A percentile compares a stretch with the other conserved stretches of the same genome.
Conservation (phyloP, 1,140 invertebrate genomes). For the Papilio machaon region DNA sequence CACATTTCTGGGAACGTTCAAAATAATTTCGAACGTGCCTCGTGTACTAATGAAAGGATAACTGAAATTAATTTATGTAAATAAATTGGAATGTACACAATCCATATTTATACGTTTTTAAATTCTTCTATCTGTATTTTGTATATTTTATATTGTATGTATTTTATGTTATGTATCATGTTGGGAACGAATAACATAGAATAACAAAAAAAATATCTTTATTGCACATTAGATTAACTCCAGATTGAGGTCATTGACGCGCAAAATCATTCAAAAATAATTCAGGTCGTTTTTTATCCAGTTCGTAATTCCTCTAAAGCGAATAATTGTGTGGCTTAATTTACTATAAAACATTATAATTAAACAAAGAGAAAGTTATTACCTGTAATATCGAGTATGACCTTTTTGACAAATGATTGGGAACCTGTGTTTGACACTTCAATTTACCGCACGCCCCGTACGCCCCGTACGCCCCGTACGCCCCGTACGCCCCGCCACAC, state of each 20-base stretch:
- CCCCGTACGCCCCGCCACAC: background rate
- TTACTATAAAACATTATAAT: background rate
- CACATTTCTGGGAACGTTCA: constrained; percentile 17
- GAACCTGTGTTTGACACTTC: constrained; percentile 17
- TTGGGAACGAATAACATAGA: background rate
- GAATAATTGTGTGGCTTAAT: background rate
- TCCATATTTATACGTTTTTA: background rate
- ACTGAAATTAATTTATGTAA: constrained; percentile 19
- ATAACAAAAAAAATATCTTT: background rate
- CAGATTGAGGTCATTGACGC: background rate
- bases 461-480: background rate
- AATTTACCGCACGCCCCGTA: constrained; percentile 6
- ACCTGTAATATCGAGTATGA: constrained; percentile 17
- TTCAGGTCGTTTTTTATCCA: no score
- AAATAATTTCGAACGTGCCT: constrained; percentile 26
- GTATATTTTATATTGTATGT: background rate
- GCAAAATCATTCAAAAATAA: background rate
- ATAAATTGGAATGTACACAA: background rate
- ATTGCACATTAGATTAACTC: background rate
- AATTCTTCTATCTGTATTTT: background rate
- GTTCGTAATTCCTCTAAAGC: background rate
- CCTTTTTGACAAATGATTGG: constrained; percentile 19
- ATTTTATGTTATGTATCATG: background rate
- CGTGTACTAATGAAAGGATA: constrained; percentile 20
- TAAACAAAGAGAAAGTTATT: constrained; percentile 18